These are phyloP conservation scores for Strix aluco DNA, from an alignment of 2,113 vertebrate genomes.

Conservation along the genomic window DNA sequence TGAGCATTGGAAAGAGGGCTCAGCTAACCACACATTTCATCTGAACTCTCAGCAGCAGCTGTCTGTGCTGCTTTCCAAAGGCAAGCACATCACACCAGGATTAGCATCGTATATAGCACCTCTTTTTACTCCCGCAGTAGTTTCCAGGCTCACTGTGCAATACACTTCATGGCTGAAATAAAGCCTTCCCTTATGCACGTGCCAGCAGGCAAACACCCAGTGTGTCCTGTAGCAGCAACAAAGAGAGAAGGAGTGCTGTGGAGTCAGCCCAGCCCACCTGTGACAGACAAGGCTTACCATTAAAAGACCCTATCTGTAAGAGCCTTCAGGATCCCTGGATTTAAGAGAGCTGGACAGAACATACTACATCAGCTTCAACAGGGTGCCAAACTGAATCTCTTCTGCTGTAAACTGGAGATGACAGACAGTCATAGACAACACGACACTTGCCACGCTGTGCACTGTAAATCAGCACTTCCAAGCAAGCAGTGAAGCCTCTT, in stretches of 20 bases:
- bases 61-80: not conserved
- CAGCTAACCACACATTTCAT: not conserved
- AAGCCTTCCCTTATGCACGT: not conserved
- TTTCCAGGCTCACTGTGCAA: not conserved
- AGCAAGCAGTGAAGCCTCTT: rapidly evolving
- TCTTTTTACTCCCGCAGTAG: not conserved
- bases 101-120: not conserved
- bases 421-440: not conserved
- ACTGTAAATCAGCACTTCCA: not conserved
- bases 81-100: rapidly evolving
- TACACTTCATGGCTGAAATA: not conserved
- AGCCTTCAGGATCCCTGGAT: not conserved
- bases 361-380: not conserved
- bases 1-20: not conserved
- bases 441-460: rapidly evolving
- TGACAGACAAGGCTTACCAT: not conserved
- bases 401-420: not conserved
- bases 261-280: rapidly evolving
- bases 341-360: not conserved
- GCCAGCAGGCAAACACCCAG: not conserved
- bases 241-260: not conserved
- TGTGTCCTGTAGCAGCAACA: not conserved
- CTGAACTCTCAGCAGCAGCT: not conserved
- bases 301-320: not conserved
- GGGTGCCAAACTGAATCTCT: not conserved